These are phyloP conservation scores for Ommatoiulus sabulosus DNA, from an alignment of 2,888 invertebrate species.

Conservation along the genomic window DNA sequence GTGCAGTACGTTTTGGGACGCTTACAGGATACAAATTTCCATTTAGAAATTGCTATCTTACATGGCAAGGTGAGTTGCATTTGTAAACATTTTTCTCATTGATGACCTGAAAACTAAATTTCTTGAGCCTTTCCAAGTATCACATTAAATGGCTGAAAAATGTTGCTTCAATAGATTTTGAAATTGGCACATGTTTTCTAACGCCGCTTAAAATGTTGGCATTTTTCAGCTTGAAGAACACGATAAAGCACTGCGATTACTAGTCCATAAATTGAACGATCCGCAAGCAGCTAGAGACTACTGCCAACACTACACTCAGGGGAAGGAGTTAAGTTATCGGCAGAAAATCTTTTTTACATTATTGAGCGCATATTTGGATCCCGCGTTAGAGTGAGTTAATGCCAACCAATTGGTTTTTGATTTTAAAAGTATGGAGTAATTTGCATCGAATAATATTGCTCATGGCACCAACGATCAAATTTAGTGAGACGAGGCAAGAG, in stretches of 20 bases:
- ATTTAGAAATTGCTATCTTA: conserved; percentile 70
- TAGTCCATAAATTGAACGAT: conserved; percentile 70
- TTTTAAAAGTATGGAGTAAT: too few species aligned
- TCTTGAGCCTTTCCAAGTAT: not conserved
- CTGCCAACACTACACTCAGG: conserved; percentile 68
- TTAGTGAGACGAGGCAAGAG: conserved; percentile 63
- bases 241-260: conserved; percentile 70
- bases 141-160: conserved; percentile 56
- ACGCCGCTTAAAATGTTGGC: too few species aligned
- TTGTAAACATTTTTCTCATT: not conserved
- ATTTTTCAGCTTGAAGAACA: conserved; percentile 70
- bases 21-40: conserved; percentile 68
- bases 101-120: not conserved
- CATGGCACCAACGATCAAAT: not conserved
- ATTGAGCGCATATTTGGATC: conserved; percentile 68
- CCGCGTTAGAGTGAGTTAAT: conserved; percentile 65
- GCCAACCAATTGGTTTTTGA: not conserved
- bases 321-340: conserved; percentile 65
- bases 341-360: conserved; percentile 68
- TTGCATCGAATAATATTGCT: not conserved
- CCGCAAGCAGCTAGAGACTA: conserved; percentile 70
- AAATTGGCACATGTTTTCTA: too few species aligned
- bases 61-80: conserved; percentile 69
- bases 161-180: not conserved
- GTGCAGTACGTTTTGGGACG: conserved; percentile 69